Evolutionary conservation across 2,113 vertebrate genomes (phyloP), one percentile per base, ranked within the genome.

Genomic region (Seriola dumerili): DNA sequence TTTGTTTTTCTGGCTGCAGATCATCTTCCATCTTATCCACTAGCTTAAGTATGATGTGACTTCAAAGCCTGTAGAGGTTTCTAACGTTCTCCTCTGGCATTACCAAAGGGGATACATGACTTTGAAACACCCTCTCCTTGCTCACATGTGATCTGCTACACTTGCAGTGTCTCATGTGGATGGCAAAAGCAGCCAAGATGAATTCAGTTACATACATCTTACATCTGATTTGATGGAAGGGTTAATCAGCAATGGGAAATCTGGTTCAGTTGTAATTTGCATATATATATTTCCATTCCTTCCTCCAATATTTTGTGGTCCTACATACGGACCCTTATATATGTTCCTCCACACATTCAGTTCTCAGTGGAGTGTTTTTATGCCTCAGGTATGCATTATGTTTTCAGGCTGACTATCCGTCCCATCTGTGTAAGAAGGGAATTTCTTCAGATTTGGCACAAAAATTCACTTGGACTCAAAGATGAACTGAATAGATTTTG

Each of bases 11-110:
- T 58, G 64, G 46, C 44, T 81, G n/a, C 36, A 23, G 21, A 71
- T 74, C 64, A 32, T 72, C 58, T 58, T 85, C 50, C 3, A 34
- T 80, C 80, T 76, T 21, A 57, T 75, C 44, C 36, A 68, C 48
- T 58, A 50, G 25, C 10, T 48, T 72, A 29, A 44, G 84, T 12
- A 52, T 58, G 44, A 38, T 61, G 32, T 48, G 66, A 65, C 21
- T 69, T 58, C 11, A 73, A 73, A 81, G 10, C 63, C 38, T 68
- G 46, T 12, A 38, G 48, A 69, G 29, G 17, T 32, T 55, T 76
- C 61, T 68, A 3, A 66, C 57, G 50, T 68, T 55, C 17, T 71
- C 52, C 46, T 52, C 61, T 59, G 52, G 59, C n/a, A 67, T 71
- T n/a, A 52, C 54, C 62, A 40, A 61, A 16, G 34, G 16, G 23